Evolutionary conservation across 1,140 invertebrate genomes (phyloP), one percentile per base, ranked within the genome.

Genomic region (Heliconius congener): DNA sequence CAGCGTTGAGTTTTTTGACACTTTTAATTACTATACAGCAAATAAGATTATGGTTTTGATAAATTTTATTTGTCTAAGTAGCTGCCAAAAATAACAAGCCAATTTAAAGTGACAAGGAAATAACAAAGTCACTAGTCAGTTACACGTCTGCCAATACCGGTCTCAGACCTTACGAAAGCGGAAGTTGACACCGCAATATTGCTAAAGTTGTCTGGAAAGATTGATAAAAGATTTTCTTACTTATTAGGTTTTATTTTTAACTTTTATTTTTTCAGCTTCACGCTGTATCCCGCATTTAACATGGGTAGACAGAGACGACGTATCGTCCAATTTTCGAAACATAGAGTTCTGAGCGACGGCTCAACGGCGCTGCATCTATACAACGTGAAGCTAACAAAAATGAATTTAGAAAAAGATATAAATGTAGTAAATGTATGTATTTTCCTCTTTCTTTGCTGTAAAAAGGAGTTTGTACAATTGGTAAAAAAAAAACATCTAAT

Each of bases 131-230:
- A 55, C 50, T 23, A 72, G 66, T 80, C 74, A 80, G 78, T 73
- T 73, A 72, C 76, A 55, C 74, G 70, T 52, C 70, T 73, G 73
- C 50, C 55, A 60, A 74, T 52, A 66, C 37, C 77, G 55, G 4
- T 72, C 70, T 60, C 66, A 23, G 23, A 18, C 73, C 9, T 71
- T 74, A 46, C 52, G 74, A 79, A 78, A 79, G 27, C 79, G 82
- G 79, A 83, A 81, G 76, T 78, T 66, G 57, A 81, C 74, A 73
- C 55, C 52, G 78, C 71, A 73, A 73, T 82, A 77, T 77, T 77
- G 76, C 39, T 55, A 4, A 66, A 66, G 13, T 66, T 66, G 8
- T 16, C 23, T 66, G 3, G 60, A 30, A 30, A 66, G 13, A 30
- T 30, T 66, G n/a, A 27, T 66, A 66, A 19, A 52, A 52, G 50